Conservation (phyloP, 1,140 invertebrate genomes). For the Hydropsyche tenuis region DNA sequence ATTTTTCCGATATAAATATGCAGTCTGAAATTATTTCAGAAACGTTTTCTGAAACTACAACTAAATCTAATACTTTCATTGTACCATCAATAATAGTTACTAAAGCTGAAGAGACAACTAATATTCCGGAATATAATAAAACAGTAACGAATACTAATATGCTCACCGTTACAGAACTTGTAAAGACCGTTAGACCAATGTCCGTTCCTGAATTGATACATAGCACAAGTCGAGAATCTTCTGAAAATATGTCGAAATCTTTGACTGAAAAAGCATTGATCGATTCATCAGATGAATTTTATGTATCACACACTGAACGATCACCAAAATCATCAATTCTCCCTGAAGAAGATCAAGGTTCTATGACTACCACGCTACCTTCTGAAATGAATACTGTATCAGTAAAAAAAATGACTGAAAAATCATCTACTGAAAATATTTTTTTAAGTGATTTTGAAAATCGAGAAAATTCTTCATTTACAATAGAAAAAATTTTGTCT, state of each 20-base stretch:
- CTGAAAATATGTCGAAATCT: slow-evolving; percentile 39
- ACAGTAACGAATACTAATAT: background rate
- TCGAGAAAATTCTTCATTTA: too few species aligned
- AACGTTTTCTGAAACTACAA: slow-evolving; percentile 46
- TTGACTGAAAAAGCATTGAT: slow-evolving; percentile 35
- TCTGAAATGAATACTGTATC: background rate
- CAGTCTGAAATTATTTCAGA: slow-evolving; percentile 41
- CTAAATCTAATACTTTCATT: slow-evolving; percentile 36
- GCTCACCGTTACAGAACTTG: background rate
- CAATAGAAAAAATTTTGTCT: background rate
- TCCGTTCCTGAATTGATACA: slow-evolving; percentile 4
- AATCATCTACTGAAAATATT: background rate
- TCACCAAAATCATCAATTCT: slow-evolving; percentile 38
- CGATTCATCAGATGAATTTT: slow-evolving; percentile 32
- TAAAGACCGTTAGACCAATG: background rate
- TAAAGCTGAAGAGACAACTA: background rate
- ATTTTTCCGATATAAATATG: slow-evolving; percentile 34
- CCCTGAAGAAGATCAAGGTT: slow-evolving; percentile 4
- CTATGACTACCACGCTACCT: background rate
- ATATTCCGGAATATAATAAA: background rate
- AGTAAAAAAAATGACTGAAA: background rate
- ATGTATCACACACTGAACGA: slow-evolving; percentile 41
- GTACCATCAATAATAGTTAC: background rate
- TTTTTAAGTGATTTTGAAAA: too few species aligned
- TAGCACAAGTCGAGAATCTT: background rate